Evolutionary conservation across 2,888 invertebrate genomes (phyloP).

Genomic region (Parnassius orleans): DNA sequence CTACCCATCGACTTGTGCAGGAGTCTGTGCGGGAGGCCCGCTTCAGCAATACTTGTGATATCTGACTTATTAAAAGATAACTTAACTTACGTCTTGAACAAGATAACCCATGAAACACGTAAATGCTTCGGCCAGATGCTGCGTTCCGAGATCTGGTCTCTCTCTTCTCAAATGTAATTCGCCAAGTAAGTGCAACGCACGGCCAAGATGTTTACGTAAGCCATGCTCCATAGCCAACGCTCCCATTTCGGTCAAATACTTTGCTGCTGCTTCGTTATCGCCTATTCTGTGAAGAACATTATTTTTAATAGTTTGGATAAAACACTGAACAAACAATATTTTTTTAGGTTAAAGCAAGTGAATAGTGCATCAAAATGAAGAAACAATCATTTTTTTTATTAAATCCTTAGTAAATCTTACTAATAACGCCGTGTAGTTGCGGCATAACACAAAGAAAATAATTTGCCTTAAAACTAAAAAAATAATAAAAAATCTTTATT

Average conservation of each 20-base stretch:
- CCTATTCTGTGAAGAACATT: constrained; percentile 47
- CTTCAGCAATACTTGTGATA: no score
- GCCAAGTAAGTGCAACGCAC: constrained; percentile 66
- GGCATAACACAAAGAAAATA: no score
- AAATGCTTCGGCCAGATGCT: constrained; percentile 68
- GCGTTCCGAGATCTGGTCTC: constrained; percentile 66
- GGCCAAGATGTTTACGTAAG: constrained; percentile 58
- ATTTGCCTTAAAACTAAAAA: no score
- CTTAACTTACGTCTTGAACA: constrained; percentile 43
- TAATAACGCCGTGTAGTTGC: no score
- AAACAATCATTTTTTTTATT: no score
- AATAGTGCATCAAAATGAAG: no score
- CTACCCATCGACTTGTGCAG: no score
- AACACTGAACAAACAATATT: background rate
- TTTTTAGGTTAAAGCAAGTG: background rate
- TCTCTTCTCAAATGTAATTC: constrained; percentile 67
- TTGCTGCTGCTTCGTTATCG: constrained; percentile 59
- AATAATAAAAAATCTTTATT: no score
- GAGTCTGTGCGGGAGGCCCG: no score
- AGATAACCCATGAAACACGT: constrained; percentile 66
- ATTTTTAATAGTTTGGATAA: no score
- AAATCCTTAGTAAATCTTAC: no score
- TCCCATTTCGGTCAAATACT: constrained; percentile 69
- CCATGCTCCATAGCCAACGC: constrained; percentile 62
- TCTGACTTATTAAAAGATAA: no score